Evolutionary conservation across 1,140 invertebrate species (phyloP).

Genomic region (Bombus impatiens): DNA sequence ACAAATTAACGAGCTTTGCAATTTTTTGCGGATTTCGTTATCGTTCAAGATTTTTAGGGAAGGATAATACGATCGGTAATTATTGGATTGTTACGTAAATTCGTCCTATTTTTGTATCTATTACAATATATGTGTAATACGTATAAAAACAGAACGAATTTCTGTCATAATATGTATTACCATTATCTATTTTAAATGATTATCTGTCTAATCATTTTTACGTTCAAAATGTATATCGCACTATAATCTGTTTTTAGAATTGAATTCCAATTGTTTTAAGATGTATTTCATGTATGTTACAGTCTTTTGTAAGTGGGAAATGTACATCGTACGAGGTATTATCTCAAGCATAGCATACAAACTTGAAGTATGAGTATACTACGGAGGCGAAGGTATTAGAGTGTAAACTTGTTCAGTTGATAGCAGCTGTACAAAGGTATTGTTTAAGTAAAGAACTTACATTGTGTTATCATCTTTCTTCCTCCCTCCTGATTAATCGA

Average conservation of each 20-base stretch:
- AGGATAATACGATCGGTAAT: not conserved
- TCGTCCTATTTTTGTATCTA: not conserved
- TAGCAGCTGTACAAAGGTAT: not conserved
- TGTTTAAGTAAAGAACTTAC: slow-evolving; percentile 9
- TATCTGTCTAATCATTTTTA: not conserved
- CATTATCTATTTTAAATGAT: not conserved
- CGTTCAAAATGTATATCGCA: not conserved
- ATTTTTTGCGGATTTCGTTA: not conserved
- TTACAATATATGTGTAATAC: too few relatives aligned
- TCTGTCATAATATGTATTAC: not conserved
- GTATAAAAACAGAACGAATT: not conserved
- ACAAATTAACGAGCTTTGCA: not conserved
- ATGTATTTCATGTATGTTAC: not conserved
- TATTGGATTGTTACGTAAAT: not conserved
- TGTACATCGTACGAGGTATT: not conserved
- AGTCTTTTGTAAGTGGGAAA: not conserved
- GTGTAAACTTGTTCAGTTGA: not conserved
- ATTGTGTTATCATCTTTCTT: not conserved
- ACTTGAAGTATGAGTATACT: not conserved
- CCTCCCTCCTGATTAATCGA: not conserved
- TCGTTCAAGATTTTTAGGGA: not conserved
- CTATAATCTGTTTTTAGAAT: not conserved
- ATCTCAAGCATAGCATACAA: not conserved
- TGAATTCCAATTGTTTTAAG: not conserved
- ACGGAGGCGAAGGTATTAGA: not conserved